A percentile compares a stretch with the other conserved stretches of the same genome.
Conservation (phyloP, 2,113 vertebrate species). For the Plotosus lineatus region DNA sequence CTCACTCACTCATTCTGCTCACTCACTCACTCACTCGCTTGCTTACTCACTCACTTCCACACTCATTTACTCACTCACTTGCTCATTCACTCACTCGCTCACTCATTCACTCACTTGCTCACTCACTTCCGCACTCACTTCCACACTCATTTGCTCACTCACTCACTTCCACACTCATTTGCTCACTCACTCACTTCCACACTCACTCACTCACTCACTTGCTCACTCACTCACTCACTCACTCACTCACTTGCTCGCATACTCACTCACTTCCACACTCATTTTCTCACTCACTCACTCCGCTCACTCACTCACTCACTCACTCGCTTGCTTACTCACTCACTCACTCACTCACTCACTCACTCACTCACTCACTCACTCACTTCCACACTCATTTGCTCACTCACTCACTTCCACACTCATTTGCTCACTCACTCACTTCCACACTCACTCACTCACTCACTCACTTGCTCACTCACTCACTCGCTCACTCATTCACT, state of each 20-base stretch:
- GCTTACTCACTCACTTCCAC: neutral
- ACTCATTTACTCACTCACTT: neutral
- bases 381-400: neutral
- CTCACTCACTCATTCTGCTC: no score
- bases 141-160: neutral
- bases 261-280: neutral
- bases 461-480: neutral
- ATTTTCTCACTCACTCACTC: neutral
- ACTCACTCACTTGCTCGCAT: neutral
- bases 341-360: neutral
- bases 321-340: no score
- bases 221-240: no score
- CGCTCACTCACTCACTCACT: neutral
- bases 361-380: neutral
- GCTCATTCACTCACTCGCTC: no score
- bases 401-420: neutral
- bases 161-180: neutral
- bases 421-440: no score
- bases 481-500: no score
- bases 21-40: neutral
- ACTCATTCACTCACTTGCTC: no score
- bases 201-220: neutral
- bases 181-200: neutral
- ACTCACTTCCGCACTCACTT: neutral
- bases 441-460: neutral